phyloP scores from a whole-genome alignment of 2,113 vertebrate species.

The Thymallus thymallus region DNA sequence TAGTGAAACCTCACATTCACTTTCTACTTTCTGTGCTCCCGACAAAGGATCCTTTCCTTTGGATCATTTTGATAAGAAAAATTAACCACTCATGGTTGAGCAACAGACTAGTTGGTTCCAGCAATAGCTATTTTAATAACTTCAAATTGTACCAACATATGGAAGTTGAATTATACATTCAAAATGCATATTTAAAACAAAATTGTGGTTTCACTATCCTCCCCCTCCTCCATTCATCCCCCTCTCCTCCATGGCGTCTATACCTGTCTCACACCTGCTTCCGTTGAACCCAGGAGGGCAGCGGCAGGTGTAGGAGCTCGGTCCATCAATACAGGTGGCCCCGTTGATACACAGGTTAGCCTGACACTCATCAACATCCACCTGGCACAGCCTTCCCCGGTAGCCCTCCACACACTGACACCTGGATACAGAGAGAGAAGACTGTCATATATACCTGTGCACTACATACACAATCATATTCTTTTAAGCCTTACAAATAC shows the following conservation, averaged over 20 bases:
- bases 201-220: no score
- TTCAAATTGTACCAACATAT: no score
- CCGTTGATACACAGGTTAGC: slow-evolving; percentile 90
- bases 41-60: no score
- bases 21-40: no score
- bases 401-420: slow-evolving; percentile 88
- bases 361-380: slow-evolving; percentile 89
- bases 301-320: slow-evolving; percentile 87
- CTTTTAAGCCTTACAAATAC: no score
- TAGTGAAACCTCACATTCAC: not conserved
- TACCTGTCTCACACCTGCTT: slow-evolving; percentile 98
- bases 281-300: slow-evolving; percentile 97
- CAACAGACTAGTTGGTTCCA: no score
- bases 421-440: slow-evolving; percentile 56
- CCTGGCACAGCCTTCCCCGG: slow-evolving; percentile 81
- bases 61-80: not conserved
- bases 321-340: slow-evolving; percentile 87
- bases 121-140: no score
- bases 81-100: no score
- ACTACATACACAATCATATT: no score
- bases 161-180: no score
- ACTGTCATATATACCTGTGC: not conserved
- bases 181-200: no score
- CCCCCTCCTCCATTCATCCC: no score
- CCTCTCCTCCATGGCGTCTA: not conserved